Conservation (phyloP, 2,888 invertebrate genomes). For the Liodrosophila aerea region DNA sequence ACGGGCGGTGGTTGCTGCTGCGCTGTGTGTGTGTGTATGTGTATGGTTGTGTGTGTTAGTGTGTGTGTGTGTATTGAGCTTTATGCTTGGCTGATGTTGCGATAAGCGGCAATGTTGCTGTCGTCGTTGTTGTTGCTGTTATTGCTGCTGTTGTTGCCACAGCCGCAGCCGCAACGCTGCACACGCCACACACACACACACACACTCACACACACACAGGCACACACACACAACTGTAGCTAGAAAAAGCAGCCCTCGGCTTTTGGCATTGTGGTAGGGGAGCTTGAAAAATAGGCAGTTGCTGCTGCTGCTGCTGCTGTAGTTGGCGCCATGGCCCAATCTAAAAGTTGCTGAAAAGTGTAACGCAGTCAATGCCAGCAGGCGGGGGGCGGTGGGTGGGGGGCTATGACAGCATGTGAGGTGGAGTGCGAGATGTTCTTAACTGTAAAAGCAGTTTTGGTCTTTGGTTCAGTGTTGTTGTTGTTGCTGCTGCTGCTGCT, state of each 20-base stretch:
- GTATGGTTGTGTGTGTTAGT: slow-evolving; percentile 20
- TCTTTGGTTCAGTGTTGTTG: too few species aligned
- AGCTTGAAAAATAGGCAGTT: slow-evolving; percentile 65
- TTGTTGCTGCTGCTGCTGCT: slow-evolving; percentile 41
- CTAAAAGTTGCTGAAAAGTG: slow-evolving; percentile 74
- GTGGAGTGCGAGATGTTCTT: slow-evolving; percentile 1
- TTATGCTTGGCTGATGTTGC: slow-evolving; percentile 76
- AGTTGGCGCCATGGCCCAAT: slow-evolving; percentile 69
- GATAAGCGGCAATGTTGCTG: slow-evolving; percentile 67
- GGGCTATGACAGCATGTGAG: neutral
- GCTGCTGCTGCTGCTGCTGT: slow-evolving; percentile 47
- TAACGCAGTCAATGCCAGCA: slow-evolving; percentile 68
- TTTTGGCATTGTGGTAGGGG: slow-evolving; percentile 20
- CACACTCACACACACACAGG: slow-evolving; percentile 7
- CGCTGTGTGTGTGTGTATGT: slow-evolving; percentile 7
- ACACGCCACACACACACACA: slow-evolving; percentile 51
- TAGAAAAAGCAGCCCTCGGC: slow-evolving; percentile 46
- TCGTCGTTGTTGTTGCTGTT: slow-evolving; percentile 23
- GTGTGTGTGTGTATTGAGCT: slow-evolving; percentile 53
- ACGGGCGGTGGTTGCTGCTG: slow-evolving; percentile 39
- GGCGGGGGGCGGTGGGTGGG: slow-evolving; percentile 4
- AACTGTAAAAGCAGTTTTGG: too few species aligned
- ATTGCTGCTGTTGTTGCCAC: slow-evolving; percentile 41
- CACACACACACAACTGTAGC: too few species aligned
- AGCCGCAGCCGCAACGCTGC: slow-evolving; percentile 70